These are phyloP conservation scores for Zootoca vivipara DNA, from an alignment of 2,113 vertebrate species.

Conservation along the genomic window DNA sequence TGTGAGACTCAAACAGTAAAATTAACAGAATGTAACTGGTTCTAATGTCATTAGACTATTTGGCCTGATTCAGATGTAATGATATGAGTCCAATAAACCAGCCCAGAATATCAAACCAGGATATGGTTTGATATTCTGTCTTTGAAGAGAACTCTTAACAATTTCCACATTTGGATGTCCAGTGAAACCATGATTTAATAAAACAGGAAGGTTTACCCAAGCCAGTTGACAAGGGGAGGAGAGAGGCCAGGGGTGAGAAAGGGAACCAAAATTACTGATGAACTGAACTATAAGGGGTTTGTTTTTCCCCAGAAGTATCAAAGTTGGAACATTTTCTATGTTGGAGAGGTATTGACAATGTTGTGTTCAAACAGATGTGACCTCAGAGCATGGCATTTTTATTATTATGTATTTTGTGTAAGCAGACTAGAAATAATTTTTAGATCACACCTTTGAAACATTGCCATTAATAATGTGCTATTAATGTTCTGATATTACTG, in stretches of 20 bases:
- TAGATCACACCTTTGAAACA: slow-evolving; percentile 7
- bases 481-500: neutral
- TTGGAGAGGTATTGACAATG: neutral
- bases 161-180: neutral
- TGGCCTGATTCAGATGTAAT: neutral
- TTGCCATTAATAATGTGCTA: neutral
- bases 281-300: too few relatives aligned
- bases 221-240: neutral
- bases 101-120: neutral
- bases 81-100: neutral
- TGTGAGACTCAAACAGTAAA: neutral
- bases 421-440: neutral
- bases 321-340: neutral
- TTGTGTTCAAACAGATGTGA: neutral
- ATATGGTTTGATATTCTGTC: neutral
- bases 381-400: neutral
- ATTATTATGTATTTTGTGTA: neutral
- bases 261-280: too few relatives aligned
- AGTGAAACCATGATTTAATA: neutral
- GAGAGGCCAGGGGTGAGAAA: neutral
- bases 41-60: neutral
- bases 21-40: neutral
- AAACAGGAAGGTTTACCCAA: neutral
- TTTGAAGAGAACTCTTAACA: neutral
- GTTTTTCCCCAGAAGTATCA: neutral